Conservation (phyloP, 2,888 invertebrate genomes). For the Chouioia cunea region DNA sequence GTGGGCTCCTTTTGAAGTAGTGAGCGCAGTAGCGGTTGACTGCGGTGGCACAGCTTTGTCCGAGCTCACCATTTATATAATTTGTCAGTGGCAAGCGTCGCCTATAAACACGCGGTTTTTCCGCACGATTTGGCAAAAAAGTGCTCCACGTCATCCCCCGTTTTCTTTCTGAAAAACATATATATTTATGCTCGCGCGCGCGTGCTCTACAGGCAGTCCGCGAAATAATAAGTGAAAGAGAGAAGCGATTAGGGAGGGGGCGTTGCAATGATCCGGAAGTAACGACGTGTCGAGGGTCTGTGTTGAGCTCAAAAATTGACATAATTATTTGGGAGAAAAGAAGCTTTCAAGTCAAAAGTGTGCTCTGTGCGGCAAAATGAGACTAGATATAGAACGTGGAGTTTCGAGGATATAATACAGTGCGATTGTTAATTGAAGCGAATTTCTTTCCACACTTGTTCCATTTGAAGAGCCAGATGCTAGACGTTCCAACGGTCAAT, state of each 20-base stretch:
- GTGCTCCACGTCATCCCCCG: slow-evolving; percentile 48
- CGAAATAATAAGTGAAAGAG: slow-evolving; percentile 41
- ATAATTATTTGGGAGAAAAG: slow-evolving; percentile 38
- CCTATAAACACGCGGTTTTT: slow-evolving; percentile 59
- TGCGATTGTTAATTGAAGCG: no score
- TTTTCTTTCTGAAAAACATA: slow-evolving; percentile 46
- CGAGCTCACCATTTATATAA: slow-evolving; percentile 62
- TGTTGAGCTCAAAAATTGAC: slow-evolving; percentile 37
- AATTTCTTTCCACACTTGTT: no score
- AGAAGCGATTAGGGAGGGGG: slow-evolving; percentile 49
- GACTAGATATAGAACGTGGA: background rate
- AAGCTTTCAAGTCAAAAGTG: slow-evolving; percentile 6
- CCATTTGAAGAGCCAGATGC: no score
- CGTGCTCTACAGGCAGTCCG: slow-evolving; percentile 47
- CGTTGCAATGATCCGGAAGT: slow-evolving; percentile 60
- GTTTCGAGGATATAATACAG: no score
- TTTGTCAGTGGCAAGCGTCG: slow-evolving; percentile 66
- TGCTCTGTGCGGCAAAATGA: slow-evolving; percentile 23
- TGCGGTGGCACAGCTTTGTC: slow-evolving; percentile 25
- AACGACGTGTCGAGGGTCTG: slow-evolving; percentile 55
- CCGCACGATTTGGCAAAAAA: slow-evolving; percentile 68
- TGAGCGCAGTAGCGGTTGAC: background rate
- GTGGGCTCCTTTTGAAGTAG: slow-evolving; percentile 20
- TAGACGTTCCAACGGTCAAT: no score
- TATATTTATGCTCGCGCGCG: slow-evolving; percentile 46